Base-by-base conservation (phyloP, 2,113 vertebrate genomes). In the Chitala chitala region DNA sequence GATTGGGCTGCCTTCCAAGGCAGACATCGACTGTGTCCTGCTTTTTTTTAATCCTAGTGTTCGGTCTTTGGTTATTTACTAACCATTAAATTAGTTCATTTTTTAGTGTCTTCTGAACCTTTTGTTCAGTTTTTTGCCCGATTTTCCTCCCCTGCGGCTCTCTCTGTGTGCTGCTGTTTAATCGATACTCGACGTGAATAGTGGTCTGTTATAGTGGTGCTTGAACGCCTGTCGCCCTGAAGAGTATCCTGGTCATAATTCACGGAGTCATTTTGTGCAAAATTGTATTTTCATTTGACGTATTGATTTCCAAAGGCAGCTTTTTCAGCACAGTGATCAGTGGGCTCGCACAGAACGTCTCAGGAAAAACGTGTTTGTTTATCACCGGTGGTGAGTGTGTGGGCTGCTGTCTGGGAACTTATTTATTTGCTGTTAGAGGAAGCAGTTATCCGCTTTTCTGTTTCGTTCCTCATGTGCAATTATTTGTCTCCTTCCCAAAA, bases 401-500 rank as follows among this genome's bases (percentile, higher is more conserved):
- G 17, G 36, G 20, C 61, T 38, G 20, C 40, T 38, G 8, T 46
- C 42, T 68, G 40, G 24, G 64, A 15, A 46, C 29, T 66, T 5
- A 0, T 48, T 68, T 68, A 29, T 26, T 48, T 68, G 4, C 46
- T 68, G 6, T 48, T 46, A 46, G 48, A 15, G 42, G 79, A 87
- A 88, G 87, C 84, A 80, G n/a, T 74, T 77, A 79, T 75, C 61
- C 73, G 78, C 65, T 38, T 42, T 24, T 33, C 13, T 78, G 80
- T 50, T 75, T 79, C 75, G 72, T 63, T 66, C 78, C 83, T 86
- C 83, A 86, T 90, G 20, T 29, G 15, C 85, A 83, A 80, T 76
- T 77, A 68, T 53, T 88, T 87, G 84, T 81, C 84, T 83, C 87
- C 84, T 79, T 82, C 82, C 72, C 75, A 71, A 88, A 84, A 87